Evolutionary conservation across 1,140 invertebrate genomes (phyloP), one percentile per base, ranked within the genome.

Genomic region (Popillia japonica): DNA sequence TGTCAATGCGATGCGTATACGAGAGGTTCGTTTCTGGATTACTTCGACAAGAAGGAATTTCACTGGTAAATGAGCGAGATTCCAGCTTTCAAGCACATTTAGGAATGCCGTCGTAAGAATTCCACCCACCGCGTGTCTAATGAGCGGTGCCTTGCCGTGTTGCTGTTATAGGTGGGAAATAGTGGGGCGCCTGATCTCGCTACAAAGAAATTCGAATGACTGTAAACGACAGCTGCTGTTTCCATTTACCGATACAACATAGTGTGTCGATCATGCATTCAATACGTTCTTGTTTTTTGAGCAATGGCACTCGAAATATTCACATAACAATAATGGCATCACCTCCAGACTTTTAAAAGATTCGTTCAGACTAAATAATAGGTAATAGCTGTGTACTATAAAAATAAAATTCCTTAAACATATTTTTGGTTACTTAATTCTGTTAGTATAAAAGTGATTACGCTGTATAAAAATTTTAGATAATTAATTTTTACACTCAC

Each of bases 81-180:
- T 68, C 61, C 61, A 68, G 11, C 20, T 68, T 68, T 68, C 61
- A 34, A 68, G 61, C 61, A 34, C 61, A 68, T 68, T 68, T 68
- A 68, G 61, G 61, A 68, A 68, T 68, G 61, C 27, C 61, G 61
- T 68, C 61, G 61, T 23, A 68, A 68, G 61, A 68, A 68, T 68
- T 68, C 61, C 61, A 68, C 61, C 61, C 61, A 68, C 61, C 22
- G 61, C 27, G 27, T 9, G 61, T 6, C 11, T 68, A 68, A 68
- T 68, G 61, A 68, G 61, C 61, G 27, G 20, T 68, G 22, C 61
- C 61, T 68, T 68, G 61, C 27, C 11, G 22, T 68, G 22, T 22
- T 22, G 9, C 22, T 10, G 44, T 48, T 48, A 68, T 68, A 68
- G 61, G 61, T 68, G 61, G 61, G 61, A 68, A 68, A 68, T 68